Conservation (phyloP, 2,797 vertebrate genomes). For the Chrysocyon brachyurus region DNA sequence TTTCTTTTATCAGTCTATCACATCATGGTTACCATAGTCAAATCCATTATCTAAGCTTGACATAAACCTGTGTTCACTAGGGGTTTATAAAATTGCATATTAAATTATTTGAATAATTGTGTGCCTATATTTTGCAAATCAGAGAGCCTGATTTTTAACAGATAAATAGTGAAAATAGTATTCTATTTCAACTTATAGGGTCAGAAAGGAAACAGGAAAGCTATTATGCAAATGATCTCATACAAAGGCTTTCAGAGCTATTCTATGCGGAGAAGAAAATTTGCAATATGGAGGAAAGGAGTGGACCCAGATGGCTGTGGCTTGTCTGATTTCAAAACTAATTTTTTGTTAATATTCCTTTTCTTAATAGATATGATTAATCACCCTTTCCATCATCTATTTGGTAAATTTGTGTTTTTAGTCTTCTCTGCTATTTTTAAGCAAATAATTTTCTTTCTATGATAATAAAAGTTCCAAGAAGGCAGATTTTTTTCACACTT, state of each 20-base stretch:
- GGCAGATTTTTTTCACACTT: not conserved
- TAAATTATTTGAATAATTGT: not conserved
- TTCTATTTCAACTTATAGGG: not conserved
- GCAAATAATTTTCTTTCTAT: not conserved
- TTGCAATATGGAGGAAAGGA: not conserved
- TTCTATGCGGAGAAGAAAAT: not conserved
- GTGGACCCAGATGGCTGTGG: not conserved
- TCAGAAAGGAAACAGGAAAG: not conserved
- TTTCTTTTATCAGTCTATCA: not conserved
- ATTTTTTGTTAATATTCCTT: not conserved
- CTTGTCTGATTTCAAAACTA: not conserved
- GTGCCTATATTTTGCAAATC: not conserved
- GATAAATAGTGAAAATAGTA: not conserved
- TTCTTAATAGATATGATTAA: not conserved
- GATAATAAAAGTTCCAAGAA: not conserved
- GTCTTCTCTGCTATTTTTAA: not conserved
- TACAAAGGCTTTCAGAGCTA: not conserved
- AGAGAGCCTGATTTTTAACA: not conserved
- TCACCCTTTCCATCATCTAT: not conserved
- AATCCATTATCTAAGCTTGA: not conserved
- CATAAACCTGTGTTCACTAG: not conserved
- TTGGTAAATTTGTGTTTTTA: not conserved
- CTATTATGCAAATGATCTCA: not conserved
- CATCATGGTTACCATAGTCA: not conserved
- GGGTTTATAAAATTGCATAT: not conserved